These are phyloP conservation scores for Pterostichus niger DNA, from an alignment of 2,888 invertebrate species.

Conservation along the genomic window DNA sequence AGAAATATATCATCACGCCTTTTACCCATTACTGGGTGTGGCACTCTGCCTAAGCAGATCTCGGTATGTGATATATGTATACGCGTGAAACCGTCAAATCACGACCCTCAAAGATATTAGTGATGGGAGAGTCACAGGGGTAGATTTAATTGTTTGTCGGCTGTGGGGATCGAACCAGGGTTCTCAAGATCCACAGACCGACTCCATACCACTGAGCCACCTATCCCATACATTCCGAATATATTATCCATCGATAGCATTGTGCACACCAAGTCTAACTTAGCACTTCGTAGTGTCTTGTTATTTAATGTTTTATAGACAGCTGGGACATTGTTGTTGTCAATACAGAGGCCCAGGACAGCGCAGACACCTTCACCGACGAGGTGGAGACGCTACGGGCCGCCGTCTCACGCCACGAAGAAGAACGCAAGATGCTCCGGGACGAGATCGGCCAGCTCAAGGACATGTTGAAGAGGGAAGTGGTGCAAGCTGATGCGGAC, in stretches of 20 bases:
- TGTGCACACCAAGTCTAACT: slow-evolving; percentile 24
- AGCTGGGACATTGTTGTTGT: slow-evolving; percentile 77
- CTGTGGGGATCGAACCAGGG: too few species aligned
- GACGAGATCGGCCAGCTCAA: slow-evolving; percentile 82
- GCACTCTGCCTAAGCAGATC: too few species aligned
- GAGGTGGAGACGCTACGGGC: slow-evolving; percentile 80
- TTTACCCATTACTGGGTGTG: too few species aligned
- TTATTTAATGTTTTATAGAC: slow-evolving; percentile 72
- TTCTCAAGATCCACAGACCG: too few species aligned
- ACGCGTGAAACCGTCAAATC: too few species aligned
- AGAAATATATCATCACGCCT: too few species aligned
- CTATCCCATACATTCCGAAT: too few species aligned
- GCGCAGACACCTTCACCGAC: slow-evolving; percentile 80
- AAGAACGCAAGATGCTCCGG: slow-evolving; percentile 78
- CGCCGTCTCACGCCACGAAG: slow-evolving; percentile 85
- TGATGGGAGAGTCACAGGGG: too few species aligned
- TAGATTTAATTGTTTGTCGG: too few species aligned
- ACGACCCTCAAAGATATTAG: too few species aligned
- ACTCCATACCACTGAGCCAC: too few species aligned
- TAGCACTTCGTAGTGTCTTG: slow-evolving; percentile 62
- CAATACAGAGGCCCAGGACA: slow-evolving; percentile 81
- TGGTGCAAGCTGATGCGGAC: slow-evolving; percentile 86
- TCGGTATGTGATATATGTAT: too few species aligned
- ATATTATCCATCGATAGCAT: neutral
- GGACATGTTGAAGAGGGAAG: slow-evolving; percentile 87